Base-by-base conservation (phyloP, 2,797 vertebrate genomes). In the Cyprinodon diabolis region DNA sequence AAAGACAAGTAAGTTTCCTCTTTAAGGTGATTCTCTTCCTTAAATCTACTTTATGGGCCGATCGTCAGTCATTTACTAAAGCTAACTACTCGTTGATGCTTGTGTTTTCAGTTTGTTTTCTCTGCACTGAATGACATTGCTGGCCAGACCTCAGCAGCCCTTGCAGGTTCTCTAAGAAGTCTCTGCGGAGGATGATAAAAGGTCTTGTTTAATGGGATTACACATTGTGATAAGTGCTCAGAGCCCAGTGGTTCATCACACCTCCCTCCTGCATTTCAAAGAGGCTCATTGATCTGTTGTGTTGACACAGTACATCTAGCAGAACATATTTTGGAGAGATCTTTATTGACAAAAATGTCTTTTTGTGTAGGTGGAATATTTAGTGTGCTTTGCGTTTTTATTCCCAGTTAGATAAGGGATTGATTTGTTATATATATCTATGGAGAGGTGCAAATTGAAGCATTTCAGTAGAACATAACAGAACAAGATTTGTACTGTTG, bases 201-300 rank as follows among this genome's bases (percentile, higher is more conserved):
- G 87, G 88, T 87, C 81, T 85, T 73, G 76, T 89, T 84, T 91
- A 93, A 94, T 93, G 86, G 90, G 91, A 93, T 93, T 92, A 90
- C 89, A 90, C 78, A 82, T 90, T 1, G 69, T 2, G 79, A 90
- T 93, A 93, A 92, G 90, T 92, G 91, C 85, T 90, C 71, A 58
- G 81, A 87, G 90, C 78, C 76, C 8, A 55, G 81, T 82, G 89
- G 73, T 79, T 85, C 86, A 82, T 91, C 82, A 80, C 88, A 84
- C 82, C 77, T 88, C 83, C 76, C 75, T 79, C 66, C 81, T 87
- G 82, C 85, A 77, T 88, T 87, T 87, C 73, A 86, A 76, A 87
- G 72, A 86, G 70, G 55, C 75, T 21, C 84, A 91, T 85, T 89
- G 90, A 91, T 92, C 87, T 60, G 35, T 71, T 80, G 49, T 75